Conservation (phyloP, 2,113 vertebrate species). For the Brachypodius melanocephalos region DNA sequence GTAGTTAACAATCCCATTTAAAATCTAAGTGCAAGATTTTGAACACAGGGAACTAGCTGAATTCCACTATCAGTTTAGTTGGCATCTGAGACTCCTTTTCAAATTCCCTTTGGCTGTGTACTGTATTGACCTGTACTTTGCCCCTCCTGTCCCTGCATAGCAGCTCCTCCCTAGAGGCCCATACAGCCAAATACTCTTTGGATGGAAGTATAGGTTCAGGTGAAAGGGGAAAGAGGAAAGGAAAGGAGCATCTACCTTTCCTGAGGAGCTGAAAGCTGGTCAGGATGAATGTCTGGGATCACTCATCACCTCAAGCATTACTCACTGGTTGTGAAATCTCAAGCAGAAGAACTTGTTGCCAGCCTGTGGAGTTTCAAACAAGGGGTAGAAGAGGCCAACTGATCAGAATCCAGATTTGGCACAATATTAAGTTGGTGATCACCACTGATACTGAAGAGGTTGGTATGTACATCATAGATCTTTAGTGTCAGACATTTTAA, state of each 20-base stretch:
- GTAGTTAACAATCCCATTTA: neutral
- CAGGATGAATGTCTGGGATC: neutral
- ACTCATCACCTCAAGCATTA: neutral
- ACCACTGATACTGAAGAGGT: neutral
- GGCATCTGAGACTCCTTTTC: neutral
- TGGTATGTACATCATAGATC: neutral
- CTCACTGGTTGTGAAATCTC: neutral
- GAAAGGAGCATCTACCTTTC: neutral
- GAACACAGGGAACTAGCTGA: neutral
- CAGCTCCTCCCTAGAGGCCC: neutral
- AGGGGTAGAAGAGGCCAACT: neutral
- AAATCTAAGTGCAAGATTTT: neutral
- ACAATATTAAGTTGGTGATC: neutral
- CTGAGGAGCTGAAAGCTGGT: neutral
- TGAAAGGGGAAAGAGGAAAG: neutral
- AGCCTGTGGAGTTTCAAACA: neutral
- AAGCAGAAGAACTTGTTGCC: neutral
- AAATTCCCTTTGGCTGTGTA: neutral
- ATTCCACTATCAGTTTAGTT: neutral
- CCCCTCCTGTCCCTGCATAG: neutral
- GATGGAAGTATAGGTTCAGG: neutral
- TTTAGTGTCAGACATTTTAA: neutral
- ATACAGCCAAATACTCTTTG: neutral
- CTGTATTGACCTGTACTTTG: neutral
- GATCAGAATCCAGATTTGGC: neutral